Conservation (phyloP, 2,113 vertebrate genomes). For the Candoia aspera region DNA sequence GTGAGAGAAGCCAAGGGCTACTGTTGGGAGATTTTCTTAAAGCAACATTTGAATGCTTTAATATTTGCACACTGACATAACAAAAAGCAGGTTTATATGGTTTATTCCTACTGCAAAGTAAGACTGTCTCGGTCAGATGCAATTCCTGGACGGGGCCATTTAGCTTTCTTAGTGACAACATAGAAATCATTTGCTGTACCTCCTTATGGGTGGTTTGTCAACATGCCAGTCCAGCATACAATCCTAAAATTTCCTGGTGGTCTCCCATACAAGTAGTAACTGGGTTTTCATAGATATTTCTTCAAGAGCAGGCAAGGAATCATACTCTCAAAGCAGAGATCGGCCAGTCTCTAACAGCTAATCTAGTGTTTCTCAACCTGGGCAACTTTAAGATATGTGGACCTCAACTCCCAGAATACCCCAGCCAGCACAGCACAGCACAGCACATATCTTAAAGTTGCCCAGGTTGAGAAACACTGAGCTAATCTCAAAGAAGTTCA, state of each 20-base stretch:
- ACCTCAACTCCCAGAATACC: too few species aligned
- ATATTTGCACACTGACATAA: neutral
- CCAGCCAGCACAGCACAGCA: too few species aligned
- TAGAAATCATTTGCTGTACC: neutral
- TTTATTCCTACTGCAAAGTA: neutral
- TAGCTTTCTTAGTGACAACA: neutral
- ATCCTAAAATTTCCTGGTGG: neutral
- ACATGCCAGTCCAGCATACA: neutral
- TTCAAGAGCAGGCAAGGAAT: neutral
- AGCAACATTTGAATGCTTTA: neutral
- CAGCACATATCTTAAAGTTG: too few species aligned
- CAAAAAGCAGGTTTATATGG: neutral
- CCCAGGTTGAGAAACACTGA: too few species aligned
- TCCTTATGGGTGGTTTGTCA: neutral
- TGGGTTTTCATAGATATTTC: neutral
- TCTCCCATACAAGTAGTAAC: neutral
- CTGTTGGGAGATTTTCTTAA: neutral
- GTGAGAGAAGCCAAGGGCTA: neutral
- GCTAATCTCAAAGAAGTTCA: too few species aligned
- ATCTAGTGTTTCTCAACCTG: neutral
- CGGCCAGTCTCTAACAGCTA: neutral
- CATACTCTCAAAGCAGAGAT: neutral
- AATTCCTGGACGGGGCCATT: neutral
- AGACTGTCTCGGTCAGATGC: neutral
- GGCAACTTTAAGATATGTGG: neutral